Conservation (phyloP, 1,140 invertebrate genomes). For the Neotoxoptera formosana region DNA sequence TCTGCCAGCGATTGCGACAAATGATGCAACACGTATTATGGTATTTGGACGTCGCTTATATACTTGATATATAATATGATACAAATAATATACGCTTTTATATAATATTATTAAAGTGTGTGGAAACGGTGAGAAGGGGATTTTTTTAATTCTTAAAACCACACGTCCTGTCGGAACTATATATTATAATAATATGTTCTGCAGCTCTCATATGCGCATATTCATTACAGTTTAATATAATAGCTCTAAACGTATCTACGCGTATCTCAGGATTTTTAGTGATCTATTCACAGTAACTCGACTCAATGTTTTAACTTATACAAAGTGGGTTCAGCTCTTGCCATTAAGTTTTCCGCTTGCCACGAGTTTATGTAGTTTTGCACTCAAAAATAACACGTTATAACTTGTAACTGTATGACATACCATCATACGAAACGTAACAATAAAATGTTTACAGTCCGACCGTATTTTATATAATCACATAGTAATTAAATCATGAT, state of each 20-base stretch:
- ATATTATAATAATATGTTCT: not conserved
- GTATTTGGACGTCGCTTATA: not conserved
- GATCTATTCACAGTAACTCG: not conserved
- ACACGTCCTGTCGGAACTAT: not conserved
- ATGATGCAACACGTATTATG: not conserved
- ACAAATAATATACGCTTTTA: not conserved
- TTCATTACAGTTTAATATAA: not conserved
- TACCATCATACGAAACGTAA: not conserved
- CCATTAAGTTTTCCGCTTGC: not conserved
- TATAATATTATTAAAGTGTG: not conserved
- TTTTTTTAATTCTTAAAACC: not conserved
- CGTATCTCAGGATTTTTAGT: not conserved
- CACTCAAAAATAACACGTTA: not conserved
- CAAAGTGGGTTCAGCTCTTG: not conserved
- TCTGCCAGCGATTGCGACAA: not conserved
- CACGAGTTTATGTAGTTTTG: not conserved
- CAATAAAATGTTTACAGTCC: not conserved
- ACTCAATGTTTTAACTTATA: not conserved
- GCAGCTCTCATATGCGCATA: not conserved
- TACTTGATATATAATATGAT: not conserved
- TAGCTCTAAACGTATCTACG: not conserved
- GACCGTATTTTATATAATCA: not conserved
- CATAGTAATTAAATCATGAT: not conserved
- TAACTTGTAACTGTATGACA: not conserved
- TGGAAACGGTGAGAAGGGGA: not conserved